A percentile compares a stretch with the other conserved stretches of the same genome.
These are phyloP conservation scores for Philaethria dido DNA, from an alignment of 2,888 invertebrate genomes.

Conservation along the genomic window DNA sequence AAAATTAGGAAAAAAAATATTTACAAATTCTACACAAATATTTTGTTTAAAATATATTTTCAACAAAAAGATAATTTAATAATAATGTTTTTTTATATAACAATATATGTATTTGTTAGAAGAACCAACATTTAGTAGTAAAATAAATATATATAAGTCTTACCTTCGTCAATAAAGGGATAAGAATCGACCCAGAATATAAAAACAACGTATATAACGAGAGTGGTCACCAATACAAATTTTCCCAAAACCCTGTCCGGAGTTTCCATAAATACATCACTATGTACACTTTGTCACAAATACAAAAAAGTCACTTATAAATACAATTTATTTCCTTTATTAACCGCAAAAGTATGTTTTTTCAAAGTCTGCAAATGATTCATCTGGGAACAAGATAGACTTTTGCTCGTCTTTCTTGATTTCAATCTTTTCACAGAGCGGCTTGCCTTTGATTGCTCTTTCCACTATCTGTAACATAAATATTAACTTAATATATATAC, in stretches of 20 bases:
- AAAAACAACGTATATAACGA: conserved; percentile 81
- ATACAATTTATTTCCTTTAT: conserved; percentile 29
- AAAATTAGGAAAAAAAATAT: too few species aligned
- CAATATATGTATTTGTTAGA: too few species aligned
- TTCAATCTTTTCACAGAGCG: conserved; percentile 66
- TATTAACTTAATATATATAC: too few species aligned
- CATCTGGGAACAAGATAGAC: conserved; percentile 86
- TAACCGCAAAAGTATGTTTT: conserved; percentile 84
- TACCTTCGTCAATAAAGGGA: conserved; percentile 87
- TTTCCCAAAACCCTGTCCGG: conserved; percentile 84
- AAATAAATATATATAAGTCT: conserved; percentile 41
- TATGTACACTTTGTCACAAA: neutral
- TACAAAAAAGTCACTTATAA: neutral
- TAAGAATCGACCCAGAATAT: conserved; percentile 87
- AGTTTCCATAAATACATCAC: conserved; percentile 75
- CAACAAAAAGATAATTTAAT: too few species aligned
- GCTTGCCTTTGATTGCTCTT: conserved; percentile 81
- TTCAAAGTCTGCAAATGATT: conserved; percentile 86
- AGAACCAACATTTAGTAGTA: too few species aligned
- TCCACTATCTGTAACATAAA: conserved; percentile 76
- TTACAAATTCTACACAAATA: too few species aligned
- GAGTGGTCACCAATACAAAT: conserved; percentile 79
- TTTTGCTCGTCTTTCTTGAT: conserved; percentile 72
- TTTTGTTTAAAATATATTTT: too few species aligned
- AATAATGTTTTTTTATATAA: too few species aligned